Conservation (phyloP, 37 sponge, comb jelly and placozoan genomes). For the Amphimedon queenslandica region DNA sequence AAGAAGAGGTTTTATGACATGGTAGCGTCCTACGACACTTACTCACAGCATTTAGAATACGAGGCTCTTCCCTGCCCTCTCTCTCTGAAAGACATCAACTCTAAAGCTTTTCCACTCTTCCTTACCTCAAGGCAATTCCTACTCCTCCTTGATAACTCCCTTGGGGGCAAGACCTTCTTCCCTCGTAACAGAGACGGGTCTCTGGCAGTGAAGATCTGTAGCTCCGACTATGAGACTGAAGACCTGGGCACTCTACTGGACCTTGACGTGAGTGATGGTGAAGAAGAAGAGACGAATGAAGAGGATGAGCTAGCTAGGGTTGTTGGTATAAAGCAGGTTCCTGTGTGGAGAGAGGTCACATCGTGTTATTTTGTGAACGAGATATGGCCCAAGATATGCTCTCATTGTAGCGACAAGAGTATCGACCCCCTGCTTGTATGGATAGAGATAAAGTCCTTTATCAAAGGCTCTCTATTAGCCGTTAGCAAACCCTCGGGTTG, state of each 20-base stretch:
- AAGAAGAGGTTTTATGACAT: conserved; percentile 48
- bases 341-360: conserved; percentile 37
- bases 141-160: conserved; percentile 36
- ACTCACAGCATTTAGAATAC: conserved; percentile 14
- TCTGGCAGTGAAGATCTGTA: conserved; percentile 11
- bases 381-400: conserved; percentile 47
- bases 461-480: conserved; percentile 77
- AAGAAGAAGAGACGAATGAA: conserved; percentile 4
- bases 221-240: conserved; percentile 33
- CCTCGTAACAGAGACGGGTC: conserved; percentile 15
- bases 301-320: background rate
- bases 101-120: conserved; percentile 41
- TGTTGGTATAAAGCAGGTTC: background rate
- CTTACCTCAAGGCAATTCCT: conserved; percentile 49
- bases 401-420: conserved; percentile 16
- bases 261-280: background rate
- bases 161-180: conserved; percentile 26
- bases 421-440: conserved; percentile 74
- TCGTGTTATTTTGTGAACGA: conserved; percentile 58
- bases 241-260: conserved; percentile 7
- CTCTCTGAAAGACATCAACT: conserved; percentile 4
- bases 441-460: conserved; percentile 88
- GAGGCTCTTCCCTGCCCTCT: conserved; percentile 14
- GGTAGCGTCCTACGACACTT: conserved; percentile 8
- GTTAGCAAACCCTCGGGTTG: conserved; percentile 30